Percentiles rank a stretch among this genome's conserved stretches.
These are phyloP conservation scores for Scalopus aquaticus DNA, from an alignment of 2,113 vertebrate species.

Conservation along the genomic window DNA sequence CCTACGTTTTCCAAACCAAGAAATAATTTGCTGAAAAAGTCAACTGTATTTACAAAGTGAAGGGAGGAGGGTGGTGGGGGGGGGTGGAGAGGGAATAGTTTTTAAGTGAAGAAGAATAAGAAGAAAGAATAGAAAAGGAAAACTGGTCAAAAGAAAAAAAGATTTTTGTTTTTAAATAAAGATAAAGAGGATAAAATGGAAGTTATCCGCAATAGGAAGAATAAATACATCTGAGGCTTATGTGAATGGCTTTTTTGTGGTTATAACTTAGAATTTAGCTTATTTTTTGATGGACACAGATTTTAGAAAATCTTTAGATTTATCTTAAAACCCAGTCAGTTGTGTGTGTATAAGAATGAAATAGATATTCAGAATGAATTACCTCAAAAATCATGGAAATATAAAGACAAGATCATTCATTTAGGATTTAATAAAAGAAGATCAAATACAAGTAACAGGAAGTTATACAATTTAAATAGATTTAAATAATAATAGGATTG, in stretches of 20 bases:
- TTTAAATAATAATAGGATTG: conserved; percentile 64
- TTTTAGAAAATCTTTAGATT: background rate
- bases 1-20: background rate
- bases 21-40: background rate
- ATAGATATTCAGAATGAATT: background rate
- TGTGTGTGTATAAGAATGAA: background rate
- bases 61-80: too few species aligned
- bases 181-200: background rate
- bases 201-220: background rate
- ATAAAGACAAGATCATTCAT: conserved; percentile 32
- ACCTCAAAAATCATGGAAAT: background rate
- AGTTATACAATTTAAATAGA: conserved; percentile 36
- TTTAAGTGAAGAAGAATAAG: background rate
- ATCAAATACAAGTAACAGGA: background rate
- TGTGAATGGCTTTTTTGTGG: background rate
- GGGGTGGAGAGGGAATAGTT: too few species aligned
- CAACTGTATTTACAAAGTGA: background rate
- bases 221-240: background rate
- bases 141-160: background rate
- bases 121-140: background rate
- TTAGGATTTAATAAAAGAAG: conserved; percentile 3
- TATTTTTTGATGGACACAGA: background rate
- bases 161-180: background rate
- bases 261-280: background rate
- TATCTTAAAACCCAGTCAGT: background rate